Evolutionary conservation across 2,113 vertebrate genomes (phyloP).

Genomic region (Nerophis ophidion): DNA sequence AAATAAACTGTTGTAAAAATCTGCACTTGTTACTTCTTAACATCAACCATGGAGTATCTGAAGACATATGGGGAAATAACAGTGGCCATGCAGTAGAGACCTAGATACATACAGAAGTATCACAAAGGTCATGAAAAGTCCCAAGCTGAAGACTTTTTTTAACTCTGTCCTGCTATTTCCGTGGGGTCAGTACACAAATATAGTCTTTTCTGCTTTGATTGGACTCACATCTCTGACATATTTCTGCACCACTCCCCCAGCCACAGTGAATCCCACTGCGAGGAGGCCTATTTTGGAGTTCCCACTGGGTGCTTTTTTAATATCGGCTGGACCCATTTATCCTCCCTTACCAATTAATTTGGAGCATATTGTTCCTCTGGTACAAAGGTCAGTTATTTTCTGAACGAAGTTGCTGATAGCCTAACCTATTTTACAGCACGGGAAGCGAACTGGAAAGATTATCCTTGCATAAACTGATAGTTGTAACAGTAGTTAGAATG

Average conservation of each 20-base stretch:
- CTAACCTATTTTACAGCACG: constrained; percentile 53
- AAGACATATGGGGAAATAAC: background rate
- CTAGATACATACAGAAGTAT: constrained; percentile 1
- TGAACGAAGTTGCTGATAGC: constrained; percentile 53
- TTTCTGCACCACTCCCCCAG: constrained; percentile 49
- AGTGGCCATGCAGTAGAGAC: background rate
- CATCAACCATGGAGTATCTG: background rate
- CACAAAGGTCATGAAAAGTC: background rate
- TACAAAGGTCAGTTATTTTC: constrained; percentile 67
- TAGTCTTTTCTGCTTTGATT: constrained; percentile 32
- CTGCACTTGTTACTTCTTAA: too few relatives aligned
- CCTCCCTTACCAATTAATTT: constrained; percentile 64
- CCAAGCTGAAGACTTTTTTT: constrained; percentile 27
- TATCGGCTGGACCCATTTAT: constrained; percentile 56
- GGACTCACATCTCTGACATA: constrained; percentile 47
- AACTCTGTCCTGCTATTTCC: constrained; percentile 42
- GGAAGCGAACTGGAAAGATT: constrained; percentile 21
- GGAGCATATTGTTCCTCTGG: constrained; percentile 53
- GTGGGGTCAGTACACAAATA: constrained; percentile 37
- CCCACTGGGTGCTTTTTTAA: constrained; percentile 58
- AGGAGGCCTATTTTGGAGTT: constrained; percentile 60
- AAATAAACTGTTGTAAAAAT: too few relatives aligned
- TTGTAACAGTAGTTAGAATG: background rate
- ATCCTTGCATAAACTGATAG: constrained; percentile 17
- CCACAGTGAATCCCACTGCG: constrained; percentile 48